Percentiles rank a stretch among this genome's conserved stretches.
Evolutionary conservation across 2,113 vertebrate genomes (phyloP).

Genomic region (Pseudorectes ferrugineus): DNA sequence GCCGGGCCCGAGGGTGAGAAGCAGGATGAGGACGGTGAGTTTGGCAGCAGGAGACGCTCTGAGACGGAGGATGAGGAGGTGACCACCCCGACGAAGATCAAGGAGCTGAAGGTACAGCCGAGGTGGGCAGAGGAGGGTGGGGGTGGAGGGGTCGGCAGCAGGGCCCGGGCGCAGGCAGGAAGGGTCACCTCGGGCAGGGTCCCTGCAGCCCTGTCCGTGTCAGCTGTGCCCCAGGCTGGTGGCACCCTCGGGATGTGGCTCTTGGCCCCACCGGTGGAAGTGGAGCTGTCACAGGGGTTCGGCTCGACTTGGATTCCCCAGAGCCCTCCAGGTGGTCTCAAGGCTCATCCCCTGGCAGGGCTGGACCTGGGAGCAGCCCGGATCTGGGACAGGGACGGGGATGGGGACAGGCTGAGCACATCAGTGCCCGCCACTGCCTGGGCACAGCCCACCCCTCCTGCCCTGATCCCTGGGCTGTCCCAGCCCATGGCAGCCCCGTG

Average conservation of each 20-base stretch:
- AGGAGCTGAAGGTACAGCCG: constrained; percentile 86
- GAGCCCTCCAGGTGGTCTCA: background rate
- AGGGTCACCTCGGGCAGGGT: background rate
- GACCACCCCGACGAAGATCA: constrained; percentile 89
- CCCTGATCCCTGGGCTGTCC: background rate
- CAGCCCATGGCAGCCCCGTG: background rate
- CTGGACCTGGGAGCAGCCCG: background rate
- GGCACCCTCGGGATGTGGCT: background rate
- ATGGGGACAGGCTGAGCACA: background rate
- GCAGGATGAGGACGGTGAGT: constrained; percentile 76
- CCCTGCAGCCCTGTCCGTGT: background rate
- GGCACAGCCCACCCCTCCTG: background rate
- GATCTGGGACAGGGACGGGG: background rate
- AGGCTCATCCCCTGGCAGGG: background rate
- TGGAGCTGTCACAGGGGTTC: background rate
- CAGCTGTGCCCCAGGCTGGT: background rate
- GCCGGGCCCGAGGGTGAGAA: constrained; percentile 70
- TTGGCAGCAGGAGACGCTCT: constrained; percentile 60
- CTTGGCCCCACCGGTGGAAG: background rate
- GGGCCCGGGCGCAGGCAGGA: background rate
- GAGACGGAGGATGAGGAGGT: constrained; percentile 75
- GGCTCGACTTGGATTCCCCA: background rate
- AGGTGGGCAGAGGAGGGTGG: background rate
- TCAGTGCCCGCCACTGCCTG: background rate
- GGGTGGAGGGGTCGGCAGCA: background rate